phyloP scores from a whole-genome alignment of 2,113 vertebrate species.

The Malurus cyaneus region DNA sequence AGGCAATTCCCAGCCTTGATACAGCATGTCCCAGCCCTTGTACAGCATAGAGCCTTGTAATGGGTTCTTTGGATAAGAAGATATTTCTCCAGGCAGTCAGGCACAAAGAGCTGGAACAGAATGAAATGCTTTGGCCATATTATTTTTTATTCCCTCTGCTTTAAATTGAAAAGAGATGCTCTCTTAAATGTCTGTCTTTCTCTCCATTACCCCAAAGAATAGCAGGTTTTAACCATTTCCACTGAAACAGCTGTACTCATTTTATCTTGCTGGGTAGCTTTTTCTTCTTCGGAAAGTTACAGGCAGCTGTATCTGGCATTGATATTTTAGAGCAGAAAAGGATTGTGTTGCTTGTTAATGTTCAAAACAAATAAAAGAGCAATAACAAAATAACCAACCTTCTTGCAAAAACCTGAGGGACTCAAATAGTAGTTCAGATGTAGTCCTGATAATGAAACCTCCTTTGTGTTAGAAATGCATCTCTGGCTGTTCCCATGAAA shows the following conservation, averaged over 20 bases:
- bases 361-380: background rate
- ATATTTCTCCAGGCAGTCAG: background rate
- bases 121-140: background rate
- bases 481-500: slow-evolving; percentile 5
- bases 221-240: background rate
- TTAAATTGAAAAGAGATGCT: background rate
- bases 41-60: background rate
- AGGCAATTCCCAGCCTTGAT: background rate
- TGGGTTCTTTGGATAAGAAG: background rate
- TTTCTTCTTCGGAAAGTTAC: background rate
- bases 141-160: background rate
- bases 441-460: background rate
- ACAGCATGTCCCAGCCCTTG: background rate
- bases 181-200: background rate
- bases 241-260: background rate
- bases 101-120: slow-evolving; percentile 6
- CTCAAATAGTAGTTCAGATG: background rate
- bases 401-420: background rate
- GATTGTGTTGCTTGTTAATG: background rate
- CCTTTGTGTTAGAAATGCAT: background rate
- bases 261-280: background rate
- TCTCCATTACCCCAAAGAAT: background rate
- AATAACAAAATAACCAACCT: background rate
- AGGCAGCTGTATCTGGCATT: background rate
- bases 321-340: background rate